Evolutionary conservation across 2,113 vertebrate species (phyloP), one percentile per base, ranked within the genome.

Genomic region (Corythaeola cristata): DNA sequence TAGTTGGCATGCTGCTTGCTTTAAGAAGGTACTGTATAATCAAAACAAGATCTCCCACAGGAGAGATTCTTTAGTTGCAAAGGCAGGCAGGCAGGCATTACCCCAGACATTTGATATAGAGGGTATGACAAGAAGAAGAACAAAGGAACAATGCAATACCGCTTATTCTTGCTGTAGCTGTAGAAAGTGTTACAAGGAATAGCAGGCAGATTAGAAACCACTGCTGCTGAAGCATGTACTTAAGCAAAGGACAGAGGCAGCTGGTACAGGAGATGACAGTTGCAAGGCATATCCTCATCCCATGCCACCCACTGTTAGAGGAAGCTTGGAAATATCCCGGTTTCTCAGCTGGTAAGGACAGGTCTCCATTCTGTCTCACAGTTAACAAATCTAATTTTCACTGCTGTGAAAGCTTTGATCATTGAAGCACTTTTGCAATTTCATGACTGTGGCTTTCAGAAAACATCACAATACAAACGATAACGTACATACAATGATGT

Each of bases 11-110:
- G 69, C 60, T 88, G 78, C 81, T 85, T 62, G 53, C 62, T 88
- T 81, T 79, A 79, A 91, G 77, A 69, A 79, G 27, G 24, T 39
- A 68, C 21, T 52, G 19, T 20, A 73, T 85, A 88, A 91, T 82
- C 81, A 85, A 91, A 97, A 91, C 44, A 60, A 75, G 62, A 73
- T 55, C 85, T 89, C 85, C 85, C 77, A 76, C 41, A 53, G 67
- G 81, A 95, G 33, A 77, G 49, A 82, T 58, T 85, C 73, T 62
- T 93, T 8, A 73, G 71, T 37, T 79, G 88, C 49, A 37, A 75
- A 68, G 74, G 80, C 74, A 90, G 37, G 66, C 10, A 91, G 39
- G 62, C 3, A 94, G 66, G 63, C 71, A 85, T 88, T 73, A 90
- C 66, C 58, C 73, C 60, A 82, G 73, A 94, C 39, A 50, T 90